Evolutionary conservation across 2,797 vertebrate species (phyloP).

Genomic region (Scomberomorus guttatus): DNA sequence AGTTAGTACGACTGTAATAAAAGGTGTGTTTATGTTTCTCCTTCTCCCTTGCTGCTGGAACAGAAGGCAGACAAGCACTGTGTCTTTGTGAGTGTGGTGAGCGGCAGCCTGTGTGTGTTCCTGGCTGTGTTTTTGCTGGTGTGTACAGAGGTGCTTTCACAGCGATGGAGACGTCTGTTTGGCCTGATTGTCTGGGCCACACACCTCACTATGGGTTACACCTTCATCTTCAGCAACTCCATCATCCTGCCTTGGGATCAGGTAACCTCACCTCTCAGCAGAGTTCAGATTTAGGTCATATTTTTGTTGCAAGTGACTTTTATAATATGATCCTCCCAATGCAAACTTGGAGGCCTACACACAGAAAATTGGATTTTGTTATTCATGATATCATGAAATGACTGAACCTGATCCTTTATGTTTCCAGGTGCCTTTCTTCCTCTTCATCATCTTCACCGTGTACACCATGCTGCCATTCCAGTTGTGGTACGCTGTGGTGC

Average conservation of each 20-base stretch:
- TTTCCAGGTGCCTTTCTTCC: constrained; percentile 94
- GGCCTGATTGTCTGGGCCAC: constrained; percentile 91
- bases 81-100: constrained; percentile 87
- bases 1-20: constrained; percentile 8
- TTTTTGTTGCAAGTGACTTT: background rate
- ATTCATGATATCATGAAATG: constrained; percentile 1
- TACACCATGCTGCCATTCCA: constrained; percentile 96
- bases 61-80: constrained; percentile 80
- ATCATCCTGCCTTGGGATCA: constrained; percentile 90
- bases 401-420: background rate
- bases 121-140: constrained; percentile 89
- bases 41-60: constrained; percentile 25
- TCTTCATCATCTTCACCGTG: constrained; percentile 95
- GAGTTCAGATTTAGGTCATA: background rate
- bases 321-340: background rate
- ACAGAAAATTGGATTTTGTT: background rate
- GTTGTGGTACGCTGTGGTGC: constrained; percentile 87
- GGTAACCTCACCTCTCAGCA: constrained; percentile 79
- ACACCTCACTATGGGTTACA: constrained; percentile 91
- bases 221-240: constrained; percentile 86
- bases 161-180: constrained; percentile 88
- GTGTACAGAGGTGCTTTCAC: constrained; percentile 89
- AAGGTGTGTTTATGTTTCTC: constrained; percentile 41
- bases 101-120: constrained; percentile 88
- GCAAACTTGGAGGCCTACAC: background rate